Evolutionary conservation across 2,113 vertebrate species (phyloP).

Genomic region (Saguinus imperator): DNA sequence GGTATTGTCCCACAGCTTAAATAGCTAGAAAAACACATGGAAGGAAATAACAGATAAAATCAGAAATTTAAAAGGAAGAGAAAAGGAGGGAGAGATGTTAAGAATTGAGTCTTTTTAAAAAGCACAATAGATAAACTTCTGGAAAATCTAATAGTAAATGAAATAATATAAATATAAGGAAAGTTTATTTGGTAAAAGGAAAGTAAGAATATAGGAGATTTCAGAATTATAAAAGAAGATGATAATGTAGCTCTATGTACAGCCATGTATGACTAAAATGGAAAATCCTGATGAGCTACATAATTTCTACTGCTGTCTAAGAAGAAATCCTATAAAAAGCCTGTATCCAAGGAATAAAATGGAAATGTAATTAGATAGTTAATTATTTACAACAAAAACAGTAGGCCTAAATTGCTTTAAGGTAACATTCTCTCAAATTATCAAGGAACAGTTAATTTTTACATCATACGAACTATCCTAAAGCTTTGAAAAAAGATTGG

Average conservation of each 20-base stretch:
- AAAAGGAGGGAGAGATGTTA: neutral
- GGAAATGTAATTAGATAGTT: neutral
- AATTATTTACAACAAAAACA: constrained; percentile 10
- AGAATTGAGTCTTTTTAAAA: neutral
- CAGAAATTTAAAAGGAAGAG: constrained; percentile 7
- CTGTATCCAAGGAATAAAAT: neutral
- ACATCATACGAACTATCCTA: neutral
- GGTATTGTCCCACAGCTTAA: neutral
- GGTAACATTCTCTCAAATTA: neutral
- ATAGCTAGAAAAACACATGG: neutral
- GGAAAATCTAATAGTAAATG: neutral
- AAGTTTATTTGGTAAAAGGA: neutral
- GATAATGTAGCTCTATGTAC: neutral
- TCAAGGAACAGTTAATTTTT: neutral
- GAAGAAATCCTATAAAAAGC: neutral
- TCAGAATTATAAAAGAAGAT: neutral
- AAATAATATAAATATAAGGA: constrained; percentile 8
- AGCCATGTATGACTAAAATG: neutral
- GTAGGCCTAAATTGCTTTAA: neutral
- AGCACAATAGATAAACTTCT: neutral
- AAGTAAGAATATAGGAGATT: neutral
- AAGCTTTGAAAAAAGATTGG: neutral
- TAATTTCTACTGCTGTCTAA: neutral
- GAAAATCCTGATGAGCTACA: constrained; percentile 12
- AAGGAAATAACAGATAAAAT: constrained; percentile 20